These are phyloP conservation scores for Trogon melanurus DNA, from an alignment of 2,113 vertebrate genomes.

Conservation along the genomic window DNA sequence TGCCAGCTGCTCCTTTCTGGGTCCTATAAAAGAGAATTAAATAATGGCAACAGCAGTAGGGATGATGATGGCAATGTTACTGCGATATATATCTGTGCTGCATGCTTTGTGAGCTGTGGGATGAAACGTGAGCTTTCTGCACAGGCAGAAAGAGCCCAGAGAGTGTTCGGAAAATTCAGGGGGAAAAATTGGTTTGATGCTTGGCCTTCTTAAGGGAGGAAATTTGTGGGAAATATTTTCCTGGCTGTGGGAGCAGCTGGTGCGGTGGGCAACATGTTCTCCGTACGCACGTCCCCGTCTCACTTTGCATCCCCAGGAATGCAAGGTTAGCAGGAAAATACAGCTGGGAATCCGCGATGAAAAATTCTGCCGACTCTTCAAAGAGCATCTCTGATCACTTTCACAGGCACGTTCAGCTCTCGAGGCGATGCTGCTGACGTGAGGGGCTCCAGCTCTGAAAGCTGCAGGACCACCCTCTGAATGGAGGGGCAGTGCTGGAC, in stretches of 20 bases:
- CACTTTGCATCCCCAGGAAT: slow-evolving; percentile 54
- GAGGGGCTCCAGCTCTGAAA: background rate
- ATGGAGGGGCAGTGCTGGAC: background rate
- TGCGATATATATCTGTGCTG: background rate
- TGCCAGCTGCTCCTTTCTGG: background rate
- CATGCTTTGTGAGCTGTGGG: background rate
- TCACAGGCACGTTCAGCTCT: background rate
- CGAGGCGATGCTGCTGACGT: background rate
- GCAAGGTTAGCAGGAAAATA: slow-evolving; percentile 63
- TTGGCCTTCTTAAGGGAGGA: slow-evolving; percentile 35
- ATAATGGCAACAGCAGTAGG: background rate
- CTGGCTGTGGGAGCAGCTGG: slow-evolving; percentile 39
- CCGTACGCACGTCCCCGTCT: background rate
- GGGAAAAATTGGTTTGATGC: slow-evolving; percentile 41
- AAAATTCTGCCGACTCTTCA: slow-evolving; percentile 50
- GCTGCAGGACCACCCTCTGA: background rate
- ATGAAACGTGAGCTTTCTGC: background rate
- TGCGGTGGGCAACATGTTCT: slow-evolving; percentile 12
- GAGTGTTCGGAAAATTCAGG: background rate
- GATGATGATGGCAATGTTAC: background rate
- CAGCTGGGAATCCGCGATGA: slow-evolving; percentile 53
- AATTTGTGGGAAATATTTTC: slow-evolving; percentile 65
- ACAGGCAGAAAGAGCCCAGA: background rate
- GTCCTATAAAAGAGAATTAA: slow-evolving; percentile 7
- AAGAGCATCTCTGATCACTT: slow-evolving; percentile 53